phyloP scores from a whole-genome alignment of 2,888 invertebrate species.

The Blastobasis adustella region DNA sequence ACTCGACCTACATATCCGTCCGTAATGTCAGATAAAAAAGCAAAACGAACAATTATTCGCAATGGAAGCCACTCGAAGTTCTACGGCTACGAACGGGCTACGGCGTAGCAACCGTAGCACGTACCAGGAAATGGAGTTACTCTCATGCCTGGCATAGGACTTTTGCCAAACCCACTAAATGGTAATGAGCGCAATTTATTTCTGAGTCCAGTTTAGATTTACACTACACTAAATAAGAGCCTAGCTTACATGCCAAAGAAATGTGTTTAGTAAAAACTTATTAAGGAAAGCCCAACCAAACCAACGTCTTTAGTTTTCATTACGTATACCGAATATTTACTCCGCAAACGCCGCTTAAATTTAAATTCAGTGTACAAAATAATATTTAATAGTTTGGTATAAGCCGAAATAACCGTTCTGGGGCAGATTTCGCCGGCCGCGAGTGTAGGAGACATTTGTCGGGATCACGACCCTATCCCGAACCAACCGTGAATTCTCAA shows the following conservation, averaged over 20 bases:
- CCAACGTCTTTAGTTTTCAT: too few relatives aligned
- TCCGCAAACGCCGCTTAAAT: background rate
- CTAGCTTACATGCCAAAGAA: too few relatives aligned
- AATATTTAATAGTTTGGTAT: background rate
- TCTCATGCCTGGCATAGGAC: constrained; percentile 47
- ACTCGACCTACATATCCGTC: constrained; percentile 37
- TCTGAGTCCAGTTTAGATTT: constrained; percentile 23
- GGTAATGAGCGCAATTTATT: constrained; percentile 56
- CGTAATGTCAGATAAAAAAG: constrained; percentile 35
- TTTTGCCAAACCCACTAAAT: constrained; percentile 59
- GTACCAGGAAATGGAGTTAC: constrained; percentile 64
- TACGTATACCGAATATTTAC: too few relatives aligned
- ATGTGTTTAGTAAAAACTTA: too few relatives aligned
- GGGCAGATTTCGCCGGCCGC: constrained; percentile 45
- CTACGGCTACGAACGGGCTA: constrained; percentile 36
- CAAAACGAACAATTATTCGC: constrained; percentile 46
- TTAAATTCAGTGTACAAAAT: background rate
- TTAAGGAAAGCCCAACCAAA: too few relatives aligned
- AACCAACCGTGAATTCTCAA: constrained; percentile 61
- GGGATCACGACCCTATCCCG: constrained; percentile 64
- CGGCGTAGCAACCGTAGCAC: constrained; percentile 56
- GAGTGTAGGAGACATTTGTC: constrained; percentile 59
- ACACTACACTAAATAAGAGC: constrained; percentile 7
- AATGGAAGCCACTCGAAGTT: constrained; percentile 45
- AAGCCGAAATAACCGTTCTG: constrained; percentile 28